Evolutionary conservation across 2,888 invertebrate species (phyloP), one percentile per base, ranked within the genome.

Genomic region (Diarsia mendica): DNA sequence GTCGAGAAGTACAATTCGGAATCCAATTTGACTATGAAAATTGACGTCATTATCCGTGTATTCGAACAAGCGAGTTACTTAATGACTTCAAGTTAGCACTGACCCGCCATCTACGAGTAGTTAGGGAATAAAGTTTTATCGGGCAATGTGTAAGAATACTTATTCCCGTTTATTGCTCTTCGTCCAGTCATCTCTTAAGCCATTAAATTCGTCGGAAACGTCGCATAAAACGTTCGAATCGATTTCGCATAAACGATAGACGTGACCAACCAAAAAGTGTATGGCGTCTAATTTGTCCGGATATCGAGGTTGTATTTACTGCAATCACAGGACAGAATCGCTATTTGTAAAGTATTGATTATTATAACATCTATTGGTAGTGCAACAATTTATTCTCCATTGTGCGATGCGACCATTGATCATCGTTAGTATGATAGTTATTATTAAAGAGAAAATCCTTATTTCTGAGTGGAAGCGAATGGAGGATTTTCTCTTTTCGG

Each of bases 191-290:
- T 95, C 95, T 94, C 91, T 90, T 87, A 78, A 89, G 94, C 95
- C 91, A 95, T 96, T 96, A 96, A 96, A 96, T 93, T 95, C 93
- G 93, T 91, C 93, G 94, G 94, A 94, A 93, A 95, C 92, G 95
- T 95, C 94, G 93, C 94, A 96, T 96, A 96, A 96, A 96, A 94
- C 92, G 95, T 86, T 89, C 87, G 91, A 91, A 96, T 96, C 96
- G 96, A 96, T 96, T 96, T 96, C 95, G 90, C 94, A 96, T 96
- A 96, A 96, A 96, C 93, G 94, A 91, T 94, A 93, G 92, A 96
- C 96, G 95, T 96, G 95, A 95, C 95, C 92, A 91, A 91, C 89
- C 89, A 89, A 90, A 90, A 92, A 90, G 91, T 91, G 90, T 92
- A 90, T 91, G 90, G 88, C 88, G 88, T 90, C 93, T 94, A 93